Evolutionary conservation across 37 sponge, comb jelly and placozoan species (phyloP), one percentile per base, ranked within the genome.

Genomic region (Bolinopsis microptera): DNA sequence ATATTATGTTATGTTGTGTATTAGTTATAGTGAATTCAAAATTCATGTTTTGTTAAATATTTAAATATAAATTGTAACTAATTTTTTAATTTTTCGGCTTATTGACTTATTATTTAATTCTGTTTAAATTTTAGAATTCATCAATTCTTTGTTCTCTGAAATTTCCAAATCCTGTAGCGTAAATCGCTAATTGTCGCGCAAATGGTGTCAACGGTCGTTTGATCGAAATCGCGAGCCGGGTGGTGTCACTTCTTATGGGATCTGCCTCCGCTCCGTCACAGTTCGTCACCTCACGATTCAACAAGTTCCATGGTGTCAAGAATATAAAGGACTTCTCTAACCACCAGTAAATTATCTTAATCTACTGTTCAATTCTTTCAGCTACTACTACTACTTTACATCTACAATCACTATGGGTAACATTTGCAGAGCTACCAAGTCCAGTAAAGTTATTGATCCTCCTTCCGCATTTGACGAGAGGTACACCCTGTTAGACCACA

Each of bases 351-450:
- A 32, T 36, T n/a, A n/a, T n/a, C n/a, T n/a, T n/a, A n/a, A 82
- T 36, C 36, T 35, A 82, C 37, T 36, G 24, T 30, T 48, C 61
- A 48, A 48, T 48, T 36, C 83, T 5, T 30, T n/a, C n/a, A n/a
- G n/a, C n/a, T n/a, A n/a, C n/a, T n/a, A n/a, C n/a, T n/a, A n/a
- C n/a, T n/a, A n/a, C 25, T 86, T 24, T 86, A 38, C 41, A 39
- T 40, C 41, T 36, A 3, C 90, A 13, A 41, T 41, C 61, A 74
- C 24, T 27, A 82, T 82, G 83, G 83, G 83, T 32, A 82, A 82
- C 38, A 23, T 35, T 36, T 82, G 83, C 30, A 21, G 38, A 35
- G 83, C 83, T 35, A 82, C 38, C 35, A 82, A 35, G 18, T 31
- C 83, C 38, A 3, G 32, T 13, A 9, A 30, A 3, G 24, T 31